A percentile compares a stretch with the other conserved stretches of the same genome.
phyloP scores from a whole-genome alignment of 2,797 vertebrate species.

The Pseudochaenichthys georgianus region DNA sequence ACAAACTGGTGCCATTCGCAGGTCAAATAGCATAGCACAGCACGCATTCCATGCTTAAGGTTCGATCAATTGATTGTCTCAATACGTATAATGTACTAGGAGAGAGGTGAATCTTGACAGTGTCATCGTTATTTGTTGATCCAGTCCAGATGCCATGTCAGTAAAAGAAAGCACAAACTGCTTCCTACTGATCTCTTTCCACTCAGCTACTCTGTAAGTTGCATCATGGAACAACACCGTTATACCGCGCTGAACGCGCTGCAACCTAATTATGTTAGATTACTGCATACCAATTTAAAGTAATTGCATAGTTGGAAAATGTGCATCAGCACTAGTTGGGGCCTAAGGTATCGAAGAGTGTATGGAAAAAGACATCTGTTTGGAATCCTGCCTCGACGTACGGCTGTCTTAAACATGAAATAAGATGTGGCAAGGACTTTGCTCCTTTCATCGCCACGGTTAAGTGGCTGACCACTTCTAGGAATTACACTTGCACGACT shows the following conservation, averaged over 20 bases:
- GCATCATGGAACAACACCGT: constrained; percentile 54
- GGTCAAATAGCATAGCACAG: background rate
- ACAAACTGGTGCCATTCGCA: background rate
- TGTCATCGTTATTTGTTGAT: constrained; percentile 20
- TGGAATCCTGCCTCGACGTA: constrained; percentile 47
- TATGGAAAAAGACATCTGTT: constrained; percentile 83
- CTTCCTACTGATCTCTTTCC: constrained; percentile 34
- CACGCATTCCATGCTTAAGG: background rate
- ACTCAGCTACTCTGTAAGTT: constrained; percentile 19
- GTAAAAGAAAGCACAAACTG: constrained; percentile 42
- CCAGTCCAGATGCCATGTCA: constrained; percentile 43
- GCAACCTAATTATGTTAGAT: constrained; percentile 55
- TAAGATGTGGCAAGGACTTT: constrained; percentile 63
- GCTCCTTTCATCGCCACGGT: constrained; percentile 64
- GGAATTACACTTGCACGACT: constrained; percentile 61
- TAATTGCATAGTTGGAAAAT: constrained; percentile 75
- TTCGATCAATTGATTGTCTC: background rate
- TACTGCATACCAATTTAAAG: constrained; percentile 64
- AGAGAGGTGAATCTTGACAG: constrained; percentile 15
- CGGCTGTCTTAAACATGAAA: constrained; percentile 69
- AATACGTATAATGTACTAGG: constrained; percentile 5
- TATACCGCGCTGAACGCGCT: constrained; percentile 39
- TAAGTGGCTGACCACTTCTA: constrained; percentile 70
- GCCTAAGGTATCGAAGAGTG: constrained; percentile 73
- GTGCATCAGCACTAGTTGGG: constrained; percentile 63